These are phyloP conservation scores for Ochotona curzoniae DNA, from an alignment of 2,113 vertebrate genomes.

Conservation along the genomic window DNA sequence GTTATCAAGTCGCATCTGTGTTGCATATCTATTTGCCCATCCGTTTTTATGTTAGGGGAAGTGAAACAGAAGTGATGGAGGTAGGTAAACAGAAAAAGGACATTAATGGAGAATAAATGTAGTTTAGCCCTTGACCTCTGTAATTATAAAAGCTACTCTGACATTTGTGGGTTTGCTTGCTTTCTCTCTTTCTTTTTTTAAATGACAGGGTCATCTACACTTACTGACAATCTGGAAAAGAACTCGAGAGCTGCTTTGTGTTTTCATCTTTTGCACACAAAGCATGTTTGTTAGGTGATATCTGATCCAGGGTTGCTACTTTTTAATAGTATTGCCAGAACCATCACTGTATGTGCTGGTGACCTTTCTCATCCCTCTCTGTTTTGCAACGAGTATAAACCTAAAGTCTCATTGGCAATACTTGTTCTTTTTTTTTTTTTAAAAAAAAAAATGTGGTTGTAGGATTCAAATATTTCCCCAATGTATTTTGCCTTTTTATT, in stretches of 20 bases:
- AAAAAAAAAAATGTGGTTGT: neutral
- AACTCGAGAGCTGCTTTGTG: conserved; percentile 30
- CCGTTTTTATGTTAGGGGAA: conserved; percentile 53
- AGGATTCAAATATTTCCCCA: conserved; percentile 23
- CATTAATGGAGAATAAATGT: conserved; percentile 44
- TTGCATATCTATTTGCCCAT: neutral
- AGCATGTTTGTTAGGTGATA: neutral
- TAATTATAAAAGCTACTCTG: conserved; percentile 39
- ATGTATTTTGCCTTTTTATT: neutral
- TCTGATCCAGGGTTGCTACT: conserved; percentile 1
- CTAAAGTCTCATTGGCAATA: conserved; percentile 1
- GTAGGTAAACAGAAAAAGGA: conserved; percentile 42
- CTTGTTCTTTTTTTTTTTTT: neutral
- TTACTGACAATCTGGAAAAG: conserved; percentile 19
- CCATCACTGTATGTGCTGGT: neutral
- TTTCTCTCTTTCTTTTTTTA: neutral
- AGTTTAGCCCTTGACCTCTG: conserved; percentile 19
- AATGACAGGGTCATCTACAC: neutral
- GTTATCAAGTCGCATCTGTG: neutral
- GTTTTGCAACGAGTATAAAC: conserved; percentile 25
- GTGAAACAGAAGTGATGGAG: conserved; percentile 37
- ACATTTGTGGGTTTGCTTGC: neutral
- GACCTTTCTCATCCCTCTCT: conserved; percentile 38
- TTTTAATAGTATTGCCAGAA: conserved; percentile 37
- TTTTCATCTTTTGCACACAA: neutral